phyloP scores from a whole-genome alignment of 1,140 invertebrate genomes.

The Hermatobates lingyangjiaoensis region DNA sequence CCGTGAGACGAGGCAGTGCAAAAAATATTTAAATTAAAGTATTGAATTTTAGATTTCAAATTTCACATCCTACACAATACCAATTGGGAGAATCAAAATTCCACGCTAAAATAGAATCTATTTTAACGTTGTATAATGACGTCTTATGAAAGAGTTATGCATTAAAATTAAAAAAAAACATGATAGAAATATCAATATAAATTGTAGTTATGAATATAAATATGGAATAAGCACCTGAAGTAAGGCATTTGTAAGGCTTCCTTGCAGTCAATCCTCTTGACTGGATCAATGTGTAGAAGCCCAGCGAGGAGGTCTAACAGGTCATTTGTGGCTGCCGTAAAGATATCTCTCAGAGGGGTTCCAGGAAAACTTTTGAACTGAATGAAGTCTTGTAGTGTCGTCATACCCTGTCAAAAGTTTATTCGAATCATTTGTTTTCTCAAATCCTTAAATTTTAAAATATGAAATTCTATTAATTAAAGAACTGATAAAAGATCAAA shows the following conservation, averaged over 20 bases:
- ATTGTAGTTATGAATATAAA: neutral
- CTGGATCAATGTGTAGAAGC: constrained; percentile 68
- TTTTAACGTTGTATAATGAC: neutral
- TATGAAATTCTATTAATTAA: no score
- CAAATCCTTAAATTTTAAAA: no score
- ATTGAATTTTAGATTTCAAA: no score
- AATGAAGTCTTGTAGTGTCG: constrained; percentile 74
- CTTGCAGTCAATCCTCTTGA: constrained; percentile 60
- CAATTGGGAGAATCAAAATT: no score
- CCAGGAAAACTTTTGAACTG: constrained; percentile 73
- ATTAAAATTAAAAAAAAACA: neutral
- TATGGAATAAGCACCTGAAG: constrained; percentile 40
- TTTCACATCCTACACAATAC: no score
- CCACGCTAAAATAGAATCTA: neutral
- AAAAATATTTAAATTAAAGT: no score
- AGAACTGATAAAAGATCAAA: no score
- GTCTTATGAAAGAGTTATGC: neutral
- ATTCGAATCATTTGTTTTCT: no score
- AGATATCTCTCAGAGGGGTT: constrained; percentile 75
- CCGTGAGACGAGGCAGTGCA: no score
- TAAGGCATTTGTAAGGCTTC: constrained; percentile 65
- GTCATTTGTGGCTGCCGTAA: constrained; percentile 87
- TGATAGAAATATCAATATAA: neutral
- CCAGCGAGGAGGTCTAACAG: constrained; percentile 65
- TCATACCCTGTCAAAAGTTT: constrained; percentile 56